Evolutionary conservation across 1,140 invertebrate genomes (phyloP), one percentile per base, ranked within the genome.

Genomic region (Cyclina sinensis): DNA sequence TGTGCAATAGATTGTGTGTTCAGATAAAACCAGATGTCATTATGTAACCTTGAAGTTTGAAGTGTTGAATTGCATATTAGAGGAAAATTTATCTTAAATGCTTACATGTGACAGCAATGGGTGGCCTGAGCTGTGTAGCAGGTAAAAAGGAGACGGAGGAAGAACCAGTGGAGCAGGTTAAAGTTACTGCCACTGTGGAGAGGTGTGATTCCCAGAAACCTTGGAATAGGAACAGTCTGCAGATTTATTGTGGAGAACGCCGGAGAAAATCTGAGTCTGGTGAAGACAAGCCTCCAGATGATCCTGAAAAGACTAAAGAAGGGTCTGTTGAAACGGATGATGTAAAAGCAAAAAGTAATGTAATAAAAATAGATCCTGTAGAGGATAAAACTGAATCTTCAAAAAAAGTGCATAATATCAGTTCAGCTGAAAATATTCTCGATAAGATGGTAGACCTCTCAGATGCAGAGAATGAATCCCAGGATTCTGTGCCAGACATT

Each of bases 401-500:
- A 9, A 4, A 57, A 43, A 1, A 27, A 3, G 30, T 14, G 9
- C 65, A 70, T 70, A n/a, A 27, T 70, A 37, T 81, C 57, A 48
- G 21, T 57, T 73, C 32, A n/a, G 18, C 32, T 57, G 35, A 43
- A 39, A 30, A 86, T 3, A 76, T 74, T 76, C 24, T 70, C 14
- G 65, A 27, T 78, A 54, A 74, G 57, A 76, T 80, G 51, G 39
- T 80, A 21, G 78, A 73, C 48, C 27, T 73, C 21, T 73, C 65
- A 35, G 82, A 84, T 30, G 11, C 11, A n/a, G 82, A 84, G 18
- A 43, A 43, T 51, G 82, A 84, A 21, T 84, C 65, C 12, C 51
- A 84, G 27, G 82, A 84, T 84, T 84, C 82, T 35, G 62, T 84
- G 12, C 82, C 82, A 32, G 82, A 84, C 32, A 84, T 84, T 74